Conservation (phyloP, 2,797 vertebrate species). For the Orientallactaga sibirica region DNA sequence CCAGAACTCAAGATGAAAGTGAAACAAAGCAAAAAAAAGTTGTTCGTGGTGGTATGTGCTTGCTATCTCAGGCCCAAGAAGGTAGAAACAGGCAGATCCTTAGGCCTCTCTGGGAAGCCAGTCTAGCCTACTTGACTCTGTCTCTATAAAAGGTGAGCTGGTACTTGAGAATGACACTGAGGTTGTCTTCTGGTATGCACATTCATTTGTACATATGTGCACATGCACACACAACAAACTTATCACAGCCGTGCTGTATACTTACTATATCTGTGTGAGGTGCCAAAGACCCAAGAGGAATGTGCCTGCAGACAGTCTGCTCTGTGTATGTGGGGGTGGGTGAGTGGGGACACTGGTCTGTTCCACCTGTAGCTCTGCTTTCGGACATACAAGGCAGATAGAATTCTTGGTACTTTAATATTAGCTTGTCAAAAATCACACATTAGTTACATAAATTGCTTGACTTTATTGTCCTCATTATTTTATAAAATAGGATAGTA, state of each 20-base stretch:
- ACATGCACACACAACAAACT: not conserved
- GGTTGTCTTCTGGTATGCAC: too few species aligned
- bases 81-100: too few species aligned
- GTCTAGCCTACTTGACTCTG: too few species aligned
- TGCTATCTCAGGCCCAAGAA: too few species aligned
- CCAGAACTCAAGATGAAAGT: too few species aligned
- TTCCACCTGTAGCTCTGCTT: not conserved
- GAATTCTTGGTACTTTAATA: slow-evolving; percentile 16
- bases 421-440: not conserved
- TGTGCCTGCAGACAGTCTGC: not conserved
- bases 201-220: too few species aligned
- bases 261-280: not conserved
- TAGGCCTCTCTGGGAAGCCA: too few species aligned
- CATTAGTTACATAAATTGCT: slow-evolving; percentile 20
- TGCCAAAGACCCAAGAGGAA: not conserved
- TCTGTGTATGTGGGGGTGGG: not conserved
- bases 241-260: not conserved
- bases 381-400: not conserved
- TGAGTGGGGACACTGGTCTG: not conserved
- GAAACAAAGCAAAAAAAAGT: not conserved
- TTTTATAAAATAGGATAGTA: slow-evolving; percentile 51
- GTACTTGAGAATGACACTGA: too few species aligned
- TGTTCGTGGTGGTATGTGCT: not conserved
- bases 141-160: too few species aligned
- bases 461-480: slow-evolving; percentile 7